Percentiles rank a stretch among this genome's conserved stretches.
Conservation (phyloP, 2,113 vertebrate genomes). For the Alexandromys fortis region DNA sequence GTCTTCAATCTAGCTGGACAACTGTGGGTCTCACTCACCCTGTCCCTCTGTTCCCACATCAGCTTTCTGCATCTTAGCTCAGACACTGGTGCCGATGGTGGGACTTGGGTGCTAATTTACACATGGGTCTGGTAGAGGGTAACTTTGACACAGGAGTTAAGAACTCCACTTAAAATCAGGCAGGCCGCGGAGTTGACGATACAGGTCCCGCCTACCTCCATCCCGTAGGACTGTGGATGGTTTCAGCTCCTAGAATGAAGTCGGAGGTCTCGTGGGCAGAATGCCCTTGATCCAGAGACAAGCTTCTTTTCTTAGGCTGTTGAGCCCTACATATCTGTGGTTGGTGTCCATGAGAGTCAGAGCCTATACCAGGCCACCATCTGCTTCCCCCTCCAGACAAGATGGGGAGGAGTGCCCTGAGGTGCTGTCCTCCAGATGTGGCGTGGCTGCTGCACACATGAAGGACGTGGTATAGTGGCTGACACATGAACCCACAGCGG, state of each 20-base stretch:
- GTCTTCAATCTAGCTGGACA: background rate
- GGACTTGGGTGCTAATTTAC: background rate
- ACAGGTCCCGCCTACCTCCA: background rate
- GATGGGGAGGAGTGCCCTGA: background rate
- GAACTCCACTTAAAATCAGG: background rate
- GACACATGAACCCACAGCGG: too few relatives aligned
- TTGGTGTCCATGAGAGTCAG: background rate
- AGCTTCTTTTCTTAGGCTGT: background rate
- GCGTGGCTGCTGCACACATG: too few relatives aligned
- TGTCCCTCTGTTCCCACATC: background rate
- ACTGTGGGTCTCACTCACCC: background rate
- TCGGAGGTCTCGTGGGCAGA: background rate
- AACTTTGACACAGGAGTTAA: background rate
- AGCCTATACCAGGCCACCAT: background rate
- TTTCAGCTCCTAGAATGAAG: background rate
- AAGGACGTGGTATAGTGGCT: too few relatives aligned
- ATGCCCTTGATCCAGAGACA: background rate
- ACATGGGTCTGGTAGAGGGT: background rate
- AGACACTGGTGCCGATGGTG: background rate
- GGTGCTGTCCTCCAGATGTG: background rate
- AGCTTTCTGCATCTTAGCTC: background rate
- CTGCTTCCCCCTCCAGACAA: background rate
- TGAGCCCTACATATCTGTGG: background rate
- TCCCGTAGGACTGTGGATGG: background rate
- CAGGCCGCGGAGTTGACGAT: background rate